These are phyloP conservation scores for Strix uralensis DNA, from an alignment of 2,113 vertebrate species.

Conservation along the genomic window DNA sequence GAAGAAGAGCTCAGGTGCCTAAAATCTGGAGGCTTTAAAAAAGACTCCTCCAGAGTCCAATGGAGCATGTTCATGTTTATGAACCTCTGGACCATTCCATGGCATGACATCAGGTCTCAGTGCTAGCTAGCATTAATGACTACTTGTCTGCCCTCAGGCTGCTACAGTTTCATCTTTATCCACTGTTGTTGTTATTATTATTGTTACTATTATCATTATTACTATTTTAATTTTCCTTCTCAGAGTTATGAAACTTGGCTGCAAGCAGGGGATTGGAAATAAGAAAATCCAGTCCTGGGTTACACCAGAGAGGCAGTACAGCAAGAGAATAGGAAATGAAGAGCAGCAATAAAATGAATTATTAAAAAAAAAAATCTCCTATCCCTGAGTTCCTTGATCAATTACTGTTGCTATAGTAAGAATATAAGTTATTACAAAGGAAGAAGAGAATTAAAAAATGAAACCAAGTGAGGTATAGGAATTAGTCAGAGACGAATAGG, in stretches of 20 bases:
- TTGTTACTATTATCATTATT: background rate
- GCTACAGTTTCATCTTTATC: background rate
- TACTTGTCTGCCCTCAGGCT: background rate
- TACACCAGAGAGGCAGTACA: background rate
- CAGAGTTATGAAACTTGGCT: background rate
- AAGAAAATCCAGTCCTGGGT: constrained; percentile 7
- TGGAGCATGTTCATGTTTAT: background rate
- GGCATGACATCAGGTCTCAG: background rate
- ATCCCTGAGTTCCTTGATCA: constrained; percentile 26
- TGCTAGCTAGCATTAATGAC: background rate
- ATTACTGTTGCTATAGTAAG: background rate
- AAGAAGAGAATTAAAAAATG: constrained; percentile 20
- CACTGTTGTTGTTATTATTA: background rate
- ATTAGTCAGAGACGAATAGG: background rate
- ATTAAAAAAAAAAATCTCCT: constrained; percentile 5
- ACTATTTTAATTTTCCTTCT: constrained; percentile 19
- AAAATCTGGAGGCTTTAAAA: background rate
- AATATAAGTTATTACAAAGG: constrained; percentile 12
- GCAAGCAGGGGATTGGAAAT: background rate
- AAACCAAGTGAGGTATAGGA: background rate
- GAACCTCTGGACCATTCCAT: background rate
- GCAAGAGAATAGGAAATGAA: constrained; percentile 38
- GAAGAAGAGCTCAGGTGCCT: background rate
- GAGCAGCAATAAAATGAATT: constrained; percentile 35
- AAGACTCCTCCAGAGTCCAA: background rate